Conservation (phyloP, 2,113 vertebrate species). For the Indicator indicator region DNA sequence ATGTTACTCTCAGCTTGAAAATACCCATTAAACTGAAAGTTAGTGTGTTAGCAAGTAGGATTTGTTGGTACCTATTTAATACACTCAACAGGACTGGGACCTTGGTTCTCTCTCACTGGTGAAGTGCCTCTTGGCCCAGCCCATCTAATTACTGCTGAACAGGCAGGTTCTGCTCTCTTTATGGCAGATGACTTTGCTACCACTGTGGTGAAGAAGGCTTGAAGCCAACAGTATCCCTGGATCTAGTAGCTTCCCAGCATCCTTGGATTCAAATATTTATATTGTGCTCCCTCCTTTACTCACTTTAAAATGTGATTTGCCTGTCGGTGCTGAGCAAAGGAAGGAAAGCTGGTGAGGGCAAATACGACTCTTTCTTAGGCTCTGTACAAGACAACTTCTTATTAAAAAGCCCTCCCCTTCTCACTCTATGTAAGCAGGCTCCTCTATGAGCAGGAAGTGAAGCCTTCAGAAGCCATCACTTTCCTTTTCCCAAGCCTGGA, state of each 20-base stretch:
- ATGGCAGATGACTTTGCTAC: background rate
- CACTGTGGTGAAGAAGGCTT: background rate
- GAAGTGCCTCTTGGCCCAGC: background rate
- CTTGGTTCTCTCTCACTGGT: background rate
- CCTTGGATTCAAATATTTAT: background rate
- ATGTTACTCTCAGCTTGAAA: background rate
- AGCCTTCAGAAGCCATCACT: background rate
- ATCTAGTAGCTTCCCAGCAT: background rate
- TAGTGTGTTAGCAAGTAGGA: background rate
- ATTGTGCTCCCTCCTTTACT: background rate
- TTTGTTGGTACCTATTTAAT: background rate
- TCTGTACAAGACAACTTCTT: background rate
- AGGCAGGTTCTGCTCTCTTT: background rate
- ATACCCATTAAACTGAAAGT: background rate
- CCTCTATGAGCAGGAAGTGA: accelerated
- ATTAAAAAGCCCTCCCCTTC: background rate
- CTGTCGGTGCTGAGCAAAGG: background rate
- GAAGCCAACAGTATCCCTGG: background rate
- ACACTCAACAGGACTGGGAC: background rate
- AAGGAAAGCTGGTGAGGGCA: background rate
- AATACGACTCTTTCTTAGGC: background rate
- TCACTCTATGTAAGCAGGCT: background rate
- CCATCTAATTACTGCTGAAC: background rate
- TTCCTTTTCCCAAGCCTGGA: background rate
- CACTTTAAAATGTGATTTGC: background rate